Base-by-base conservation (phyloP, 2,888 invertebrate species). In the Amblyjoppa proteus region DNA sequence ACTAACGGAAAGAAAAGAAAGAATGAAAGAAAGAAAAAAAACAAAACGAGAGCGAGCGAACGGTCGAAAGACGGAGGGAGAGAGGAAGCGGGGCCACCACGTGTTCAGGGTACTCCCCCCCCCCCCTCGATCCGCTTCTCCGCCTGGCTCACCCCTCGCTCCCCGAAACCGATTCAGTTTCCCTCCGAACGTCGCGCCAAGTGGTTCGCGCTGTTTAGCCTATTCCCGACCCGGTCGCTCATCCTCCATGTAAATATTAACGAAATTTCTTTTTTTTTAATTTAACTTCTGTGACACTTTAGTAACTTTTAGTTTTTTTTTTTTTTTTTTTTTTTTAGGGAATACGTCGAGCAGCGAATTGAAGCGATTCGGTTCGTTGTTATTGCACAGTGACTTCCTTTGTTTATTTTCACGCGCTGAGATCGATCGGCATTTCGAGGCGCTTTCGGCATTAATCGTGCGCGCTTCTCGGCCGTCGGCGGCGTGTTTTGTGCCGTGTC, bases 141-240 rank as follows among this genome's bases (percentile, higher is more conserved):
- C 49, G 64, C 69, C 61, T 76, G 79, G 83, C 78, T 73, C 77
- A 78, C 83, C 83, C 85, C 79, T 75, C 83, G 69, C 81, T 77
- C 74, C 61, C 80, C 76, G 78, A 76, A 88, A 74, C 73, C 81
- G 82, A 85, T 87, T 88, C 88, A 88, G 88, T 88, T 87, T 87
- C 83, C 83, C 81, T 82, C 68, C 78, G 84, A 81, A 85, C 86
- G 86, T 81, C 85, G 78, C 68, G 61, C 83, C 77, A 81, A 75
- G 74, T 82, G 61, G 73, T 76, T 84, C 58, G 49, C 81, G 77
- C 79, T 58, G 80, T 77, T 71, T 64, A n/a, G 56, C 1, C 49
- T 64, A 68, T 56, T 68, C 56, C 3, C 25, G 34, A 20, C 61
- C 38, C 16, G 2, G 20, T 66, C 38, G 53, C 20, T 68, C 13